These are phyloP conservation scores for Xiphophorus hellerii DNA, from an alignment of 2,113 vertebrate species.

Conservation along the genomic window DNA sequence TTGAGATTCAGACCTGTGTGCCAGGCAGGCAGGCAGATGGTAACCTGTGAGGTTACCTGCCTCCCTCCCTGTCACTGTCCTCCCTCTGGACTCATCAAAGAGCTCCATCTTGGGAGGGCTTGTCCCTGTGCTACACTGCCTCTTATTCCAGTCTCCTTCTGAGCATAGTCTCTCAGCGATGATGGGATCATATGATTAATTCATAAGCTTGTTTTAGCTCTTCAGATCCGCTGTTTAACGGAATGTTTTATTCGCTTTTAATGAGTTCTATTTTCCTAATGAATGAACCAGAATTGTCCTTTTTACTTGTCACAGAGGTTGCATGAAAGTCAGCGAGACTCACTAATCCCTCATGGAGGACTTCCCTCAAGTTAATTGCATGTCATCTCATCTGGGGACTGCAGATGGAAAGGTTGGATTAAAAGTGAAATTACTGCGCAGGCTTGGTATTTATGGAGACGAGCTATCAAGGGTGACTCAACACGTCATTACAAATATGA, in stretches of 20 bases:
- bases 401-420: constrained; percentile 71
- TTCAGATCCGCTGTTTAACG: constrained; percentile 49
- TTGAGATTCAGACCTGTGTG: constrained; percentile 31
- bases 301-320: constrained; percentile 33
- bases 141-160: constrained; percentile 15
- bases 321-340: constrained; percentile 50
- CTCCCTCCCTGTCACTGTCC: constrained; percentile 5
- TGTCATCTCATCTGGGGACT: constrained; percentile 57
- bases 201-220: constrained; percentile 58
- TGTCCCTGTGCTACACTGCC: constrained; percentile 1
- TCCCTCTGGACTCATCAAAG: constrained; percentile 51
- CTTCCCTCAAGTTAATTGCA: constrained; percentile 66
- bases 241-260: constrained; percentile 53
- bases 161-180: constrained; percentile 30
- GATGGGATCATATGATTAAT: constrained; percentile 60
- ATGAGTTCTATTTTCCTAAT: constrained; percentile 37
- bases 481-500: not conserved
- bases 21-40: constrained; percentile 61
- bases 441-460: constrained; percentile 37
- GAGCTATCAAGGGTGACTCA: constrained; percentile 7
- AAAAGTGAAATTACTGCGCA: constrained; percentile 40
- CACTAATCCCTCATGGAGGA: constrained; percentile 58
- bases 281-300: constrained; percentile 18
- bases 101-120: constrained; percentile 36
- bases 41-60: constrained; percentile 54